Evolutionary conservation across 92 coral and sea anemone genomes (phyloP).

Genomic region (Palythoa grandis): DNA sequence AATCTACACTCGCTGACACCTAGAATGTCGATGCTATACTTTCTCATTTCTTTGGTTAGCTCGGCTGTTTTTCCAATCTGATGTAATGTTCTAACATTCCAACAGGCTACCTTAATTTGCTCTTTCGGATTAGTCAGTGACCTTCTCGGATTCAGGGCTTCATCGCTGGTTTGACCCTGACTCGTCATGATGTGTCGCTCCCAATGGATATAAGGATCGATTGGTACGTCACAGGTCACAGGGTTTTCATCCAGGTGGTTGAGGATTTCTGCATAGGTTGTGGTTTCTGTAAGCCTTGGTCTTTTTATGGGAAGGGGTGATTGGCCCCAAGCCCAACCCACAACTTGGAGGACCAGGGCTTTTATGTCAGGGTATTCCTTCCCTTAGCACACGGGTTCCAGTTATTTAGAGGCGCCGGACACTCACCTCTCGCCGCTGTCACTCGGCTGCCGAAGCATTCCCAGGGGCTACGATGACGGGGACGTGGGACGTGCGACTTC

Average conservation of each 20-base stretch:
- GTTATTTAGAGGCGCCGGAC: too few relatives aligned
- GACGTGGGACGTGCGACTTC: too few relatives aligned
- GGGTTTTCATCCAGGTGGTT: background rate
- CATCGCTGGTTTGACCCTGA: background rate
- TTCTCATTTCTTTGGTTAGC: constrained; percentile 1
- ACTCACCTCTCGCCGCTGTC: too few relatives aligned
- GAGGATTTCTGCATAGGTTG: background rate
- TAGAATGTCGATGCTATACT: background rate
- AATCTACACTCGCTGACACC: constrained; percentile 14
- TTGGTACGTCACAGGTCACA: background rate
- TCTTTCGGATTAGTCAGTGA: constrained; percentile 20
- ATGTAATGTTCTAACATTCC: constrained; percentile 11
- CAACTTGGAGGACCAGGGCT: too few relatives aligned
- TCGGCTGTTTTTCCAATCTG: background rate
- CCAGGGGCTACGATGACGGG: too few relatives aligned
- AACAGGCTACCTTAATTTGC: constrained; percentile 10
- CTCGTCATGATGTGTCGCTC: background rate
- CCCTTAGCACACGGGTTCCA: too few relatives aligned
- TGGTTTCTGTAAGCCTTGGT: constrained; percentile 8
- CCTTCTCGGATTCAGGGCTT: background rate
- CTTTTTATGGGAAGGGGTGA: background rate
- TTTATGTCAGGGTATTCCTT: too few relatives aligned
- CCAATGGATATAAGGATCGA: background rate
- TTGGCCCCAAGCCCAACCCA: too few relatives aligned
- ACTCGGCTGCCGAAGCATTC: too few relatives aligned